A percentile compares a stretch with the other conserved stretches of the same genome.
These are phyloP conservation scores for Drosophila kohkoa DNA, from an alignment of 1,140 invertebrate genomes.

Conservation along the genomic window DNA sequence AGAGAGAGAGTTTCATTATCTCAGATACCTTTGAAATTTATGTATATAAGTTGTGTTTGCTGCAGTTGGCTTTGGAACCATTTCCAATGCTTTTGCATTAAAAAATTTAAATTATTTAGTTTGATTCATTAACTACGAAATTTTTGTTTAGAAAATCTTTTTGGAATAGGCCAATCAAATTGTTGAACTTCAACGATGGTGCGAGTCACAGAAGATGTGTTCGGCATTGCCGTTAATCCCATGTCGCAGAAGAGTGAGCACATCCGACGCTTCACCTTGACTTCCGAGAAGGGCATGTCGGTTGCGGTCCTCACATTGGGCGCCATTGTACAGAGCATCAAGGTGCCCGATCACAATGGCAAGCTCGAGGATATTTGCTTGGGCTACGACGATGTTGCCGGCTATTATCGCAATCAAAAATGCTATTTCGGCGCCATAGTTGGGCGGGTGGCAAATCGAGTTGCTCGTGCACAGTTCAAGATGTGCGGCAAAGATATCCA, in stretches of 20 bases:
- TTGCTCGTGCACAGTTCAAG: slow-evolving; percentile 88
- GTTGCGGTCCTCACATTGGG: slow-evolving; percentile 89
- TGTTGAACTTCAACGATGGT: slow-evolving; percentile 57
- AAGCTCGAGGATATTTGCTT: slow-evolving; percentile 89
- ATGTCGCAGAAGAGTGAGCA: slow-evolving; percentile 79
- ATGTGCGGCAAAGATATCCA: slow-evolving; percentile 88
- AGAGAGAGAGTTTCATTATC: not conserved
- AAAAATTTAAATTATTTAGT: slow-evolving; percentile 9
- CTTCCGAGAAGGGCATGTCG: slow-evolving; percentile 86
- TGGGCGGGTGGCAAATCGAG: slow-evolving; percentile 94
- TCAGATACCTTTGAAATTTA: not conserved
- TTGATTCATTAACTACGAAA: slow-evolving; percentile 28
- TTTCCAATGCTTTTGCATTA: not conserved
- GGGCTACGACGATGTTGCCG: slow-evolving; percentile 91
- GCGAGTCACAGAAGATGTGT: slow-evolving; percentile 75
- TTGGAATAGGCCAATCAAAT: slow-evolving; percentile 6
- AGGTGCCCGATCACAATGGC: slow-evolving; percentile 90
- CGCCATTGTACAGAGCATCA: slow-evolving; percentile 90
- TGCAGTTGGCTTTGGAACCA: slow-evolving; percentile 20
- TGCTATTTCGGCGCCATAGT: slow-evolving; percentile 94
- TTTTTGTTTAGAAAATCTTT: slow-evolving; percentile 39
- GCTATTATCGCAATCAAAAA: slow-evolving; percentile 85
- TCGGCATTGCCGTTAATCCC: slow-evolving; percentile 76
- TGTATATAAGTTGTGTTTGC: no score
- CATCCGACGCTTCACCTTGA: slow-evolving; percentile 87